Evolutionary conservation across 2,888 invertebrate species (phyloP).

Genomic region (Pristionchus maxplancki): DNA sequence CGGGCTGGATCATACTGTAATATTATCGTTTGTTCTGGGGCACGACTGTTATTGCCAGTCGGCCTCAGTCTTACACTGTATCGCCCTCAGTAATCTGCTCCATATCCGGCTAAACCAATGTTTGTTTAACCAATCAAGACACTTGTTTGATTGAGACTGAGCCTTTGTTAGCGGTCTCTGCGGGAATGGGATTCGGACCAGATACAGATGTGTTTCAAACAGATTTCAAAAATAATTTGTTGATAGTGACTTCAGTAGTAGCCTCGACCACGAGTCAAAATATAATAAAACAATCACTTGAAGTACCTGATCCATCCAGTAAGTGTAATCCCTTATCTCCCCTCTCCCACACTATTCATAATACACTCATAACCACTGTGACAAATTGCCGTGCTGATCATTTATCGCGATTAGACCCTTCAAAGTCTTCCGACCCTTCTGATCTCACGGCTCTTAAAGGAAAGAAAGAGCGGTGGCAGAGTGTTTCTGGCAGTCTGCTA

Average conservation of each 20-base stretch:
- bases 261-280: too few relatives aligned
- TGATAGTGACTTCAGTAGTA: too few relatives aligned
- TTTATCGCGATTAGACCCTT: constrained; percentile 22
- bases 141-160: neutral
- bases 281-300: too few relatives aligned
- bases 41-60: too few relatives aligned
- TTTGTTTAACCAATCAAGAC: neutral
- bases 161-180: too few relatives aligned
- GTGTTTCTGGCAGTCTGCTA: neutral
- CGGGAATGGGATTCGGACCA: too few relatives aligned
- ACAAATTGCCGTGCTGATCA: neutral
- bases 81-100: neutral
- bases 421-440: constrained; percentile 19
- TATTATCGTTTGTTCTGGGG: too few relatives aligned
- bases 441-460: constrained; percentile 29
- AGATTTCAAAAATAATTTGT: too few relatives aligned
- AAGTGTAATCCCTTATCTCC: neutral
- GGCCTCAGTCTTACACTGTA: neutral
- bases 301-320: neutral
- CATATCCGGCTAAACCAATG: neutral
- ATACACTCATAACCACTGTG: neutral
- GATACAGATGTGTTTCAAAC: neutral
- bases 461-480: neutral
- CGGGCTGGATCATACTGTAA: too few relatives aligned
- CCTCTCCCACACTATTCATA: constrained; percentile 24